Percentiles rank a stretch among this genome's conserved stretches.
phyloP scores from a whole-genome alignment of 2,113 vertebrate genomes.

The Crotophaga sulcirostris region DNA sequence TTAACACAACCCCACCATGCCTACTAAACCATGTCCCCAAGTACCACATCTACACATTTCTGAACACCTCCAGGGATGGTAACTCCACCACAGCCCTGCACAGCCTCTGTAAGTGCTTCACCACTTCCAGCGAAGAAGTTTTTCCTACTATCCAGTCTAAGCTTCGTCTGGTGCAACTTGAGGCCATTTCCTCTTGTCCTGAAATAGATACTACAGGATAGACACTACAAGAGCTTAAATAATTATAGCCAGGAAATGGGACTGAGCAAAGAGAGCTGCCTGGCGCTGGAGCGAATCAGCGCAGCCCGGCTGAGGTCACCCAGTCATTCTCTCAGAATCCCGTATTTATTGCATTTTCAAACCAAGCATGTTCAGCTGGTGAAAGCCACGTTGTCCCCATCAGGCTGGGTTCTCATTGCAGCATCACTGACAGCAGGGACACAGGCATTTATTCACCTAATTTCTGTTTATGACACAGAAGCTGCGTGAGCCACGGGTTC shows the following conservation, averaged over 20 bases:
- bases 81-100: no score
- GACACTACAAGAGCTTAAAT: background rate
- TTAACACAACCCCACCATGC: no score
- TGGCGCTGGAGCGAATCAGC: accelerated
- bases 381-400: accelerated
- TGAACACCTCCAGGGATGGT: no score
- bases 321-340: background rate
- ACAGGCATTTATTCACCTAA: background rate
- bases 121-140: no score
- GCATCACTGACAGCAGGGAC: background rate
- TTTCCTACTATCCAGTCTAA: no score
- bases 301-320: background rate
- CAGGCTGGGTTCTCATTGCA: background rate
- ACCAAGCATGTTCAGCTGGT: background rate
- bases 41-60: no score
- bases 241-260: background rate
- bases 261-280: accelerated
- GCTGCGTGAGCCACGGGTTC: background rate
- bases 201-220: no score
- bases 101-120: no score
- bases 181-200: no score
- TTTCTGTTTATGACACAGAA: background rate
- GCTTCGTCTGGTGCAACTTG: no score
- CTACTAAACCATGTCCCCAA: no score
- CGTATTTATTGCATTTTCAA: background rate